Evolutionary conservation across 2,113 vertebrate species (phyloP).

Genomic region (Hyperopisus bebe): DNA sequence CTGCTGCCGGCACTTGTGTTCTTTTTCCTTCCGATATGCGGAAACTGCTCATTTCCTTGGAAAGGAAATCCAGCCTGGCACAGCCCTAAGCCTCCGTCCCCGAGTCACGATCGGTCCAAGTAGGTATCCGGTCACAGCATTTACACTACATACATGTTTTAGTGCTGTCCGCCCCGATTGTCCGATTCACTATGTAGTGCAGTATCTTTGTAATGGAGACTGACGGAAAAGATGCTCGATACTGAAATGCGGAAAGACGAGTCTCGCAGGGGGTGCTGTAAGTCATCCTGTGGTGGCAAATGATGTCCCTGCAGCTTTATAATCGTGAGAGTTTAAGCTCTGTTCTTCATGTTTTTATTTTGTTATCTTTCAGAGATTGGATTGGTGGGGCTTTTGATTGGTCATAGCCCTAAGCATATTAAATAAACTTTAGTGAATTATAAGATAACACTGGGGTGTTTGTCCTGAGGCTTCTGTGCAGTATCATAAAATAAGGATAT

Average conservation of each 20-base stretch:
- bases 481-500: not conserved
- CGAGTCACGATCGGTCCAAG: not conserved
- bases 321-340: not conserved
- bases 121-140: not conserved
- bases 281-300: not conserved
- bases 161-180: not conserved
- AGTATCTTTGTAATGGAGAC: not conserved
- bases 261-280: not conserved
- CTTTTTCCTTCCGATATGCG: slow-evolving; percentile 34
- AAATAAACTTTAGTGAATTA: not conserved
- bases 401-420: not conserved
- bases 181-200: not conserved
- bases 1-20: slow-evolving; percentile 20
- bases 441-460: not conserved
- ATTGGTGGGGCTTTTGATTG: not conserved
- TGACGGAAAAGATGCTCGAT: not conserved
- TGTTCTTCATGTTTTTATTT: not conserved
- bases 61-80: slow-evolving; percentile 21
- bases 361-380: not conserved
- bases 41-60: slow-evolving; percentile 30
- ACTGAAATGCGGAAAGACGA: not conserved
- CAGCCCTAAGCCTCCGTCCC: not conserved
- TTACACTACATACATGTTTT: not conserved
- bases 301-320: not conserved
- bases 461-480: not conserved